A percentile compares a stretch with the other conserved stretches of the same genome.
Conservation (phyloP, 2,113 vertebrate species). For the Zosterops hypoxanthus region DNA sequence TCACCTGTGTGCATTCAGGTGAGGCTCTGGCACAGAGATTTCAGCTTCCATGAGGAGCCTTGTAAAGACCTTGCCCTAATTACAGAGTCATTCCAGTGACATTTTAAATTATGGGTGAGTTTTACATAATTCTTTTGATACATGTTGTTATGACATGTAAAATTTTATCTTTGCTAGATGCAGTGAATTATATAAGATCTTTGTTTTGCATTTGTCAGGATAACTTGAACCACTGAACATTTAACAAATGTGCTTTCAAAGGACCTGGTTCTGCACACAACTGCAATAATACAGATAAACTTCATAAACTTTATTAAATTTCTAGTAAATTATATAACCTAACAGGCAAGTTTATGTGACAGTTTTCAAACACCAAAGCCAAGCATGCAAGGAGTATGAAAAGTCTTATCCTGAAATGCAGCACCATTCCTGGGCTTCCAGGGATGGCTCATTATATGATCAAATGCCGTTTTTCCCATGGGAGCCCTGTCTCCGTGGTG, state of each 20-base stretch:
- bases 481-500: not conserved
- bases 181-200: slow-evolving; percentile 25
- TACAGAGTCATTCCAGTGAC: slow-evolving; percentile 24
- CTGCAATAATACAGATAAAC: not conserved
- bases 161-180: slow-evolving; percentile 30
- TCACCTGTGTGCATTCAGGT: not conserved
- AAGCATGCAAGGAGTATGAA: not conserved
- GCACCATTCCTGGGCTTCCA: not conserved
- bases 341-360: not conserved
- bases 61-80: slow-evolving; percentile 54
- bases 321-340: not conserved
- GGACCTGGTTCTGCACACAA: not conserved
- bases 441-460: not conserved
- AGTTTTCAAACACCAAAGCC: not conserved
- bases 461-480: not conserved
- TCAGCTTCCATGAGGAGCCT: not conserved
- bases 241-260: not conserved
- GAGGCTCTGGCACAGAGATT: not conserved
- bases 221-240: not conserved
- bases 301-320: not conserved
- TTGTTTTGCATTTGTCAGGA: slow-evolving; percentile 33
- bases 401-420: not conserved
- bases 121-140: slow-evolving; percentile 45
- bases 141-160: slow-evolving; percentile 32
- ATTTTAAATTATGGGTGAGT: slow-evolving; percentile 63